phyloP scores from a whole-genome alignment of 2,888 invertebrate genomes.

The Candidula unifasciata region DNA sequence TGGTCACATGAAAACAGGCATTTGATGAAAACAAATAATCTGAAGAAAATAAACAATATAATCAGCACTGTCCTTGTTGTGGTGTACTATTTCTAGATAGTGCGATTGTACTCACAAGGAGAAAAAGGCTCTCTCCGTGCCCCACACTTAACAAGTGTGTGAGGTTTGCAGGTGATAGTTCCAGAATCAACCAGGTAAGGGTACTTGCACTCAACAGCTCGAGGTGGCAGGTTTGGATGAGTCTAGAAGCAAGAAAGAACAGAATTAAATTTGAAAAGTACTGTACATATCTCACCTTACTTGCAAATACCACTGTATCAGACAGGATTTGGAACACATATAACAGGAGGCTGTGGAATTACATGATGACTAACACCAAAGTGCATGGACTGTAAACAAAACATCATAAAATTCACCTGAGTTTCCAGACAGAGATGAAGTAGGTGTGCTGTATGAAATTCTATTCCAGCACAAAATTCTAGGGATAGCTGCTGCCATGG shows the following conservation, averaged over 20 bases:
- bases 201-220: slow-evolving; percentile 61
- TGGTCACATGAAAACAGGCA: neutral
- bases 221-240: slow-evolving; percentile 53
- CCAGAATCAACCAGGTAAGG: slow-evolving; percentile 61
- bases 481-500: no score
- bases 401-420: no score
- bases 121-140: slow-evolving; percentile 60
- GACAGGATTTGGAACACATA: no score
- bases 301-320: no score
- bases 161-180: slow-evolving; percentile 57
- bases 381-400: no score
- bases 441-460: no score
- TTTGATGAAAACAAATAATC: neutral
- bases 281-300: no score
- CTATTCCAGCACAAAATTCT: no score
- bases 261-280: no score
- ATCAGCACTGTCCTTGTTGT: neutral
- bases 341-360: no score
- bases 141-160: slow-evolving; percentile 60
- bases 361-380: no score
- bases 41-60: neutral
- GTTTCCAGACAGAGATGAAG: no score
- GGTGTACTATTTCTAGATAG: neutral
- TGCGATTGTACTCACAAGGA: slow-evolving; percentile 61
- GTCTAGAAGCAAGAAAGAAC: slow-evolving; percentile 13